Evolutionary conservation across 2,113 vertebrate species (phyloP).

Genomic region (Sebastes schlegelii): DNA sequence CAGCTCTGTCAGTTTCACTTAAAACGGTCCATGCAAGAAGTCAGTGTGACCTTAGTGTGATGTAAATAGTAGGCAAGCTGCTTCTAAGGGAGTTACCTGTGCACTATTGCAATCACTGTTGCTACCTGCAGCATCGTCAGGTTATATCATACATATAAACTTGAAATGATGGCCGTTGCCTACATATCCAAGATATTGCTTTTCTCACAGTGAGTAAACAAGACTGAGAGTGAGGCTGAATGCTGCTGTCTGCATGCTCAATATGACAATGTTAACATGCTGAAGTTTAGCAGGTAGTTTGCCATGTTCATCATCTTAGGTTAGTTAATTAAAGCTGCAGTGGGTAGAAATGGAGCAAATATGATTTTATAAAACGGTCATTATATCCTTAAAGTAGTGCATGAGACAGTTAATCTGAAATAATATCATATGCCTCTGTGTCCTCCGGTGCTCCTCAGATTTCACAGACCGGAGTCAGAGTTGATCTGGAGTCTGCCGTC

Average conservation of each 20-base stretch:
- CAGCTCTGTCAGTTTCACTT: constrained; percentile 45
- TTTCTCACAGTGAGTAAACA: not conserved
- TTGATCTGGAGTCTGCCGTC: too few species aligned
- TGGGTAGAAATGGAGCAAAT: too few species aligned
- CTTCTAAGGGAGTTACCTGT: not conserved
- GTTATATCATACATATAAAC: not conserved
- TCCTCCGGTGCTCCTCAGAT: too few species aligned
- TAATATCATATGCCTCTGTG: too few species aligned
- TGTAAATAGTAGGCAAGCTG: constrained; percentile 10
- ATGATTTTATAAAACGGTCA: too few species aligned
- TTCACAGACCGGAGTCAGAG: too few species aligned
- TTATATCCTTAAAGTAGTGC: too few species aligned
- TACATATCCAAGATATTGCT: too few species aligned
- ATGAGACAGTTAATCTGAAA: too few species aligned
- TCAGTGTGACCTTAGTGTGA: constrained; percentile 7
- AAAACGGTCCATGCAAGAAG: not conserved
- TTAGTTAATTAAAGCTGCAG: not conserved
- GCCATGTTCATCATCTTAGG: not conserved
- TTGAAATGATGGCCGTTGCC: not conserved
- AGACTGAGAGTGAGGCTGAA: not conserved
- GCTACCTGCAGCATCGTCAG: not conserved
- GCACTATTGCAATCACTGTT: not conserved
- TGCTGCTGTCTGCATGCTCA: not conserved
- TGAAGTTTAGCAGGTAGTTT: not conserved
- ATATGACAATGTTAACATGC: not conserved